phyloP scores from a whole-genome alignment of 1,140 invertebrate species.

The Paracyclopina nana region DNA sequence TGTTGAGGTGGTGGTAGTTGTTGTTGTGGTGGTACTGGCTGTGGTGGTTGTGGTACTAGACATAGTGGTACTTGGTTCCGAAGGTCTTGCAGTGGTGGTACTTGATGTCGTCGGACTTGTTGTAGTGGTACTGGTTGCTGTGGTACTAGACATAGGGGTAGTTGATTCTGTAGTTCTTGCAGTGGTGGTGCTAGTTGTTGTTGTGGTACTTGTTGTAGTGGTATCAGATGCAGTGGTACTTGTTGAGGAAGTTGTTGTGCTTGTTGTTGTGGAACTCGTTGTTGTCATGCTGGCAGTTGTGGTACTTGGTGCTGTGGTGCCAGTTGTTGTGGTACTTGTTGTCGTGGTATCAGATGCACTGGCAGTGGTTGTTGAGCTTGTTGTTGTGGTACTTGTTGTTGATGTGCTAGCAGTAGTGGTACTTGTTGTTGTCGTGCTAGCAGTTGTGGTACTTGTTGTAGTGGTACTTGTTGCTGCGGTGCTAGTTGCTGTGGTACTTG shows the following conservation, averaged over 20 bases:
- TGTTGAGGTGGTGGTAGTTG: neutral
- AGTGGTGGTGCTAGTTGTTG: neutral
- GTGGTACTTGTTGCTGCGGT: too few relatives aligned
- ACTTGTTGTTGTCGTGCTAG: neutral
- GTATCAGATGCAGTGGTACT: too few relatives aligned
- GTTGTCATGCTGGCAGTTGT: too few relatives aligned
- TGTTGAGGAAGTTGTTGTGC: too few relatives aligned
- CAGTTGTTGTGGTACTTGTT: too few relatives aligned
- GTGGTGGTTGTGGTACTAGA: neutral
- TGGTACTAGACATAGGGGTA: neutral
- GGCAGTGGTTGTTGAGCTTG: too few relatives aligned
- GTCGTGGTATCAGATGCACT: too few relatives aligned
- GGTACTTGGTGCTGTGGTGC: too few relatives aligned
- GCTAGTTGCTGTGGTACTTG: too few relatives aligned
- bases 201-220: too few relatives aligned
- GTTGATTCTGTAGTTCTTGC: neutral
- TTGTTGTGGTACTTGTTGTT: too few relatives aligned
- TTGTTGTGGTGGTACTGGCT: neutral
- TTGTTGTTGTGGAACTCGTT: too few relatives aligned
- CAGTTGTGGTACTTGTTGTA: neutral
- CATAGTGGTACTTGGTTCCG: neutral
- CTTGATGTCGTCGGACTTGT: neutral
- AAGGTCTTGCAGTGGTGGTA: neutral
- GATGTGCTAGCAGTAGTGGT: neutral
- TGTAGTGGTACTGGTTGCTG: neutral